Base-by-base conservation (phyloP, 2,888 invertebrate species). In the Yponomeuta evonymella region DNA sequence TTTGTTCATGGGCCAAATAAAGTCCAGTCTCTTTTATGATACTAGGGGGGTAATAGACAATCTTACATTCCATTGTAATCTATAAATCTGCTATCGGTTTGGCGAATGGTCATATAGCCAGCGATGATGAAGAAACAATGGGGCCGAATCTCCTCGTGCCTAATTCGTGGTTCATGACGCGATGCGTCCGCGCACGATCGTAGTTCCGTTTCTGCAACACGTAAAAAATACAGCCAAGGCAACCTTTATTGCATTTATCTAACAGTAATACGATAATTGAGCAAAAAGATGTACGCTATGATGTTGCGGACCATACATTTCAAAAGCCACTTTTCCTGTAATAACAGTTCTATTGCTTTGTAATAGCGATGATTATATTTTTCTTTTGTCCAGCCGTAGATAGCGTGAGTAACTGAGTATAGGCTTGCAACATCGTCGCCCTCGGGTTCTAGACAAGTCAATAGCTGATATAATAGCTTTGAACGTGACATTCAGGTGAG, bases 141-240 rank as follows among this genome's bases (percentile, higher is more conserved):
- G 33, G 30, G 9, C 65, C 65, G 30, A 80, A 80, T 81, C 83
- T 82, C 80, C 81, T 84, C 81, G 86, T 77, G 75, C 82, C 79
- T 86, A 88, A 89, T 87, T 84, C 79, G 80, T 78, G 75, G 77
- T 78, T 84, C 86, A 85, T 84, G 76, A 73, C 74, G 83, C 80
- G 79, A 78, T 79, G 75, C 73, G 74, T 74, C 73, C 73, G 71
- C 69, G 71, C 9, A 72, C 64, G 66, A 76, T 84, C 85, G 78
- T 83, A 77, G 78, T 79, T 83, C 70, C 73, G 43, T 72, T 71
- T 72, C 43, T 43, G 43, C 43, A 43, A 43, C 43, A 43, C 43
- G 43, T 43, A 43, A 43, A 43, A 43, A 43, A 43, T 8, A 43
- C 43, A 43, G 6, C 43, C 43, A 43, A 43, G 74, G 65, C 30